phyloP scores from a whole-genome alignment of 2,888 invertebrate genomes.

The Caradrina clavipalpis region DNA sequence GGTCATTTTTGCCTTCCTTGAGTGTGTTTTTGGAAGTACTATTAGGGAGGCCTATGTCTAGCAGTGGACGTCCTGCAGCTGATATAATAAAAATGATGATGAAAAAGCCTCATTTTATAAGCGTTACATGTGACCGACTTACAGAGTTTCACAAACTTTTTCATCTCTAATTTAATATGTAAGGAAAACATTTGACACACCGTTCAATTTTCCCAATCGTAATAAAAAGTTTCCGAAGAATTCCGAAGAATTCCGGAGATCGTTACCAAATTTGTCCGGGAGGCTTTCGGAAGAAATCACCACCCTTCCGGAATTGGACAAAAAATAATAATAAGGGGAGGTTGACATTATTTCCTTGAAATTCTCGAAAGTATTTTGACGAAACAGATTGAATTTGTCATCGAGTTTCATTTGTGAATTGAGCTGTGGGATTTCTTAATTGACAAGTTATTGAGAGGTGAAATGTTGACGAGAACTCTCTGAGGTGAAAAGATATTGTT shows the following conservation, averaged over 20 bases:
- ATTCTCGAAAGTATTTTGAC: conserved; percentile 12
- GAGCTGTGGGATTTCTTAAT: conserved; percentile 7
- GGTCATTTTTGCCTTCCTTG: no score
- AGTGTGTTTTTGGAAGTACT: no score
- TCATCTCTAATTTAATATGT: no score
- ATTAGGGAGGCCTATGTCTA: no score
- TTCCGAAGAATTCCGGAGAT: not conserved
- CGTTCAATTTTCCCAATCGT: not conserved
- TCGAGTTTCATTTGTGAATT: conserved; percentile 21
- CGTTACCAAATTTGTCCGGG: not conserved
- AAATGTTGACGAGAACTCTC: conserved; percentile 2
- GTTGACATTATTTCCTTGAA: conserved; percentile 18
- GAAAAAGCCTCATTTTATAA: no score
- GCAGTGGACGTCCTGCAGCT: no score
- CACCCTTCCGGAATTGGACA: conserved; percentile 21
- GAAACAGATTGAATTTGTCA: conserved; percentile 29
- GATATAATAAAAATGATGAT: no score
- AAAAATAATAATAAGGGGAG: conserved; percentile 7
- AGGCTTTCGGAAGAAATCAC: not conserved
- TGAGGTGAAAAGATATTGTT: not conserved
- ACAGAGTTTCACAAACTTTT: no score
- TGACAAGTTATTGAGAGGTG: conserved; percentile 7
- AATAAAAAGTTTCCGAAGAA: conserved; percentile 2
- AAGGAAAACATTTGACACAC: not conserved
- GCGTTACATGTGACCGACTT: no score